Evolutionary conservation across 2,888 invertebrate species (phyloP), one percentile per base, ranked within the genome.

Genomic region (Nemapogon koenigi): DNA sequence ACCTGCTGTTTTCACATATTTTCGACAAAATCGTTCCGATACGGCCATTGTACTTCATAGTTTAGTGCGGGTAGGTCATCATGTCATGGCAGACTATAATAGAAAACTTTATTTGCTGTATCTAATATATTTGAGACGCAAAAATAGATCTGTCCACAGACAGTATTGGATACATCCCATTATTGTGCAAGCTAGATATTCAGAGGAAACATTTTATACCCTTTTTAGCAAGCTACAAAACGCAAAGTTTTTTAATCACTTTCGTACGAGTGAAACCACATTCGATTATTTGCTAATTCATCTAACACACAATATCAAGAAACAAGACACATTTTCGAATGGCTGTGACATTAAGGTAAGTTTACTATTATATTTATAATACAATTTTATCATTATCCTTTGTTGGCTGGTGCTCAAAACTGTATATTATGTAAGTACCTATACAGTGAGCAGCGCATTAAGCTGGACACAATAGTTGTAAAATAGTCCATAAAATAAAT

Each of bases 81-180:
- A n/a, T n/a, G 22, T 43, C 35, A 43, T 41, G 41, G 39, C 39
- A 41, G 38, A 40, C 43, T 43, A 35, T 43, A 43, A 40, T 43
- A 43, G 22, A 41, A 41, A 41, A 41, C 38, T 41, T 37, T 41
- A 41, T 41, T 37, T 39, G 39, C 39, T 41, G 35, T 37, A 41
- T 35, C 6, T 22, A 7, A 8, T 43, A 46, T 43, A 43, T 43
- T 38, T 38, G 32, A 41, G 37, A 46, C 43, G 41, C 41, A 43
- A 41, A 46, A 42, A 45, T 42, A 45, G 35, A 43, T 43, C 42
- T 41, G 40, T 43, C 42, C 42, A 42, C 37, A 43, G 45, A 43
- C 32, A 42, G 41, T 42, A 43, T 41, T 44, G 37, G 39, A 39
- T 42, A 44, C n/a, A n/a, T n/a, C n/a, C n/a, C n/a, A n/a, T n/a